Base-by-base conservation (phyloP, 1,140 invertebrate species). In the Papilio aristodemus region DNA sequence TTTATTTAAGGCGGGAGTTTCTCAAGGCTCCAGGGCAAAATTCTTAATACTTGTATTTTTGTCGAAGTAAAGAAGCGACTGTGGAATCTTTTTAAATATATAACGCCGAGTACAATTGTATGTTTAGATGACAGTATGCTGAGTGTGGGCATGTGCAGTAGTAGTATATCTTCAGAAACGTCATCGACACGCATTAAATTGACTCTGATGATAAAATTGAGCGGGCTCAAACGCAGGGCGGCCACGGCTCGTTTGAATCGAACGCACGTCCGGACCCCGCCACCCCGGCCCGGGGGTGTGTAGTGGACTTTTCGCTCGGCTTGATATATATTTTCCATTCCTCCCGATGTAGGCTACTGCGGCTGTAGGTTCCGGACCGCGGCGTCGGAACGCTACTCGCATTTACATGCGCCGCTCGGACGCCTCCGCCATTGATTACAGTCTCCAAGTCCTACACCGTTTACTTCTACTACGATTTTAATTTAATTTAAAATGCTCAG, bases 281-380 rank as follows among this genome's bases (percentile, higher is more conserved):
- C 83, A 77, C 81, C 84, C 84, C 70, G 41, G 68, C 1, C 46
- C 46, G 17, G 85, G 85, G 62, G 87, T 84, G 84, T 85, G 78
- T 86, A 87, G 85, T 87, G 87, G 87, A 86, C 85, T 86, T 88
- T 88, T 86, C 86, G 83, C 81, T 84, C 79, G 72, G 84, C 83
- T 85, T 85, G 78, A 85, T 89, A 87, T 86, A 87, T 87, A 87
- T 87, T 87, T 89, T 86, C 85, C 84, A 85, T 86, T 88, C 81
- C 84, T 82, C 80, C 84, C 83, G 76, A 85, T 80, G 80, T 84
- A 83, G 83, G 84, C 83, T 82, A 83, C 78, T 81, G 82, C 79
- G 80, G 79, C 79, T 75, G 79, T 81, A 79, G 76, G 81, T 80
- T 80, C 78, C 78, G 75, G 78, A 74, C 73, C 50, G 67, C 54